Base-by-base conservation (phyloP, 2,113 vertebrate genomes). In the Phalacrocorax carbo region DNA sequence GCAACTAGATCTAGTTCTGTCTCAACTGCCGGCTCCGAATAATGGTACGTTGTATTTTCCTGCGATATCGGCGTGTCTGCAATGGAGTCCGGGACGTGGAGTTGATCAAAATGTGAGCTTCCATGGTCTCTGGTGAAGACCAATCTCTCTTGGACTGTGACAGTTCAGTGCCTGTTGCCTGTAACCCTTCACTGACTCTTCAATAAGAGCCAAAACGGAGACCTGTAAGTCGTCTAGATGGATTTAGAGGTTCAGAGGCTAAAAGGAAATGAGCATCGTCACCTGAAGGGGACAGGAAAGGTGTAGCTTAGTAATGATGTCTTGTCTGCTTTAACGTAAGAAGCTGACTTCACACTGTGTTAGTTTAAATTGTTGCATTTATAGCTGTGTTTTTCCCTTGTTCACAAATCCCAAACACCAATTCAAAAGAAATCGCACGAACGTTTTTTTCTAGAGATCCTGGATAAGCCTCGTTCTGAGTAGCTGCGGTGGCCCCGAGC, bases 151-250 rank as follows among this genome's bases (percentile, higher is more conserved):
- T 5, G 82, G 79, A 93, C 73, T 49, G 62, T 20, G 94, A 73
- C 86, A 86, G 73, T 76, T 96, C 90, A 82, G 92, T 91, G 86
- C 94, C 95, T 92, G 69, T 66, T 76, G 78, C 94, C 94, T 36
- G 40, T 61, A 22, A n/a, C 89, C 77, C 51, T 87, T 69, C 75
- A 2, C 57, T 55, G 86, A 46, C 80, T 82, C 80, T 62, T 88
- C 7, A 3, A 2, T 3, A 36, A 26, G 72, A 95, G 77, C 91
- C 58, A 5, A 29, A 64, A 10, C 3, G 22, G 66, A 83, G 52
- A 51, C 72, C 77, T 2, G 10, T 8, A 20, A 8, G 26, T 75
- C 4, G 0, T 49, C 44, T 4, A 1, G 73, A 73, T 46, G 61
- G 51, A 65, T 65, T 75, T 60, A 10, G 87, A 87, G 34, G 10